These are phyloP conservation scores for Patella ulyssiponensis DNA, from an alignment of 2,888 invertebrate genomes.

Conservation along the genomic window DNA sequence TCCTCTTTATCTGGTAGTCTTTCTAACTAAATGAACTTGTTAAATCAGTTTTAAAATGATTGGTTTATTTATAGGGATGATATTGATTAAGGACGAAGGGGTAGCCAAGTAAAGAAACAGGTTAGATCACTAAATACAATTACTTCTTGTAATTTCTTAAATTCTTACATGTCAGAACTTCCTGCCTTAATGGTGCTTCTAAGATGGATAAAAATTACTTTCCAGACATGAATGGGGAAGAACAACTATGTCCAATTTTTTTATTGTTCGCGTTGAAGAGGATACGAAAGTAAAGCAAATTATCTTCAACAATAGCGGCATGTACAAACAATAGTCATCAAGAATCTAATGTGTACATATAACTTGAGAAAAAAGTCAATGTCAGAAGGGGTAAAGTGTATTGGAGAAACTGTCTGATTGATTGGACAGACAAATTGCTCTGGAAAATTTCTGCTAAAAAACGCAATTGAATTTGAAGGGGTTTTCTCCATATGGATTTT, in stretches of 20 bases:
- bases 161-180: too few species aligned
- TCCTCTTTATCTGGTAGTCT: too few species aligned
- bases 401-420: neutral
- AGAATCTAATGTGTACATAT: neutral
- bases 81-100: too few species aligned
- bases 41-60: conserved; percentile 4
- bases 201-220: too few species aligned
- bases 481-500: conserved; percentile 5
- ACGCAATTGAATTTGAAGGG: neutral
- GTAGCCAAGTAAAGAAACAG: too few species aligned
- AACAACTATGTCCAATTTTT: too few species aligned
- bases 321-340: neutral
- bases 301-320: neutral
- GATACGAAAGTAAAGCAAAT: too few species aligned
- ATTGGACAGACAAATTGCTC: conserved; percentile 5
- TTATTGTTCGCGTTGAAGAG: too few species aligned
- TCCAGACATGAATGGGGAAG: too few species aligned
- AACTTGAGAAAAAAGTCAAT: conserved; percentile 7
- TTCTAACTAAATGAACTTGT: neutral
- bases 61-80: neutral
- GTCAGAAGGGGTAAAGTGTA: neutral
- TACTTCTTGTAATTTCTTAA: too few species aligned
- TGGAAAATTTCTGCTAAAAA: neutral
- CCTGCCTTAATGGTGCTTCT: too few species aligned
- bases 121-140: too few species aligned